These are phyloP conservation scores for Argyrosomus japonicus DNA, from an alignment of 2,113 vertebrate genomes.

Conservation along the genomic window DNA sequence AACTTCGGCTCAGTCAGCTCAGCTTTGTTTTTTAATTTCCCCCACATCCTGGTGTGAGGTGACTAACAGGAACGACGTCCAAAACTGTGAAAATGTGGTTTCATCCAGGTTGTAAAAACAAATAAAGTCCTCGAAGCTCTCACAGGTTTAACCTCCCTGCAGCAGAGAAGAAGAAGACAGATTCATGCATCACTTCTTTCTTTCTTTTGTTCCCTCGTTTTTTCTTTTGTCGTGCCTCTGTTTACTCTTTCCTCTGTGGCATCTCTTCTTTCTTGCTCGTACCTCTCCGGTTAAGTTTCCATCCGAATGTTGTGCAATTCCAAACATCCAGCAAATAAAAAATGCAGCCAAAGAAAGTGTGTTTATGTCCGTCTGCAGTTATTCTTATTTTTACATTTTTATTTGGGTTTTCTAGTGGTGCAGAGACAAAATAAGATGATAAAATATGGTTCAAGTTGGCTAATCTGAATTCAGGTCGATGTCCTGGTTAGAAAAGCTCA, in stretches of 20 bases:
- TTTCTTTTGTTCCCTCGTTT: no score
- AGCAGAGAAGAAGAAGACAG: neutral
- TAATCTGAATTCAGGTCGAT: no score
- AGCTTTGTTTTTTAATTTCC: neutral
- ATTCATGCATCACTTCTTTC: neutral
- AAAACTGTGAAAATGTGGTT: neutral
- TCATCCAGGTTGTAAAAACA: neutral
- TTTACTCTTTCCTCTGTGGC: no score
- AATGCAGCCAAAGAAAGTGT: neutral
- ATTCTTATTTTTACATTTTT: no score
- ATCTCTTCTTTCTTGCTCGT: no score
- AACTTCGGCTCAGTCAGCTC: neutral
- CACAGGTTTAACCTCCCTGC: neutral
- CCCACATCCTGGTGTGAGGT: conserved; percentile 9
- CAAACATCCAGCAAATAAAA: neutral
- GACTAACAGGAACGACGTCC: neutral
- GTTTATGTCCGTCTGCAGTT: neutral
- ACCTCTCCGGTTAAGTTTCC: neutral
- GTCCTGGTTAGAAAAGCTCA: no score
- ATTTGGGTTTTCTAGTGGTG: no score
- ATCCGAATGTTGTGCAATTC: neutral
- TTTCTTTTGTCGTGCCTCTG: no score
- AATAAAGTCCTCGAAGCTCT: neutral
- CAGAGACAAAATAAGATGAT: no score
- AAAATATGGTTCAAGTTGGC: no score